Evolutionary conservation across 2,113 vertebrate genomes (phyloP).

Genomic region (Thymallus thymallus): DNA sequence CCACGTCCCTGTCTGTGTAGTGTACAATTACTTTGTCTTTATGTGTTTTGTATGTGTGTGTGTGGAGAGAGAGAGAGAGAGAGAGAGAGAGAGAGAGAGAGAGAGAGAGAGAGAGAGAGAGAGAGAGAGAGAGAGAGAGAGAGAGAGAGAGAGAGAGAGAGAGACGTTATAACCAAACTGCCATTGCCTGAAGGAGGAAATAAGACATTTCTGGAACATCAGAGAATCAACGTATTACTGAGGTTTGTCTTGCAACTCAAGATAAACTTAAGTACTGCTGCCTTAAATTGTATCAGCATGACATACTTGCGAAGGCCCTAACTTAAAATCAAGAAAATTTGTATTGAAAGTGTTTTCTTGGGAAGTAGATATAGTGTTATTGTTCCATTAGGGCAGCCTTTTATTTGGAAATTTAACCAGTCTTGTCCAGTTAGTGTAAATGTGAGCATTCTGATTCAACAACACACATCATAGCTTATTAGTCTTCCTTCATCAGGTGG

Average conservation of each 20-base stretch:
- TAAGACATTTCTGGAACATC: background rate
- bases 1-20: constrained; percentile 31
- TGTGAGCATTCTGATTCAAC: background rate
- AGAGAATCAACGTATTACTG: background rate
- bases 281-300: background rate
- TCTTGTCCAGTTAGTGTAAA: constrained; percentile 20
- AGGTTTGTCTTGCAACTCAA: background rate
- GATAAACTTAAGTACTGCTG: background rate
- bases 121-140: too few relatives aligned
- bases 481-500: background rate
- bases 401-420: constrained; percentile 30
- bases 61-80: background rate
- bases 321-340: constrained; percentile 2
- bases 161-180: background rate
- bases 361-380: constrained; percentile 30
- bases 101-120: too few relatives aligned
- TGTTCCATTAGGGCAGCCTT: constrained; percentile 24
- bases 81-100: too few relatives aligned
- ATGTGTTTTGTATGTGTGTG: background rate
- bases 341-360: constrained; percentile 24
- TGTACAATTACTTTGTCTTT: background rate
- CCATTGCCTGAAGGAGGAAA: background rate
- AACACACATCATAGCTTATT: background rate
- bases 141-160: background rate
- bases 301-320: constrained; percentile 1